Evolutionary conservation across 35 echinoderm and acorn worm species (phyloP).

Genomic region (Diadema setosum): DNA sequence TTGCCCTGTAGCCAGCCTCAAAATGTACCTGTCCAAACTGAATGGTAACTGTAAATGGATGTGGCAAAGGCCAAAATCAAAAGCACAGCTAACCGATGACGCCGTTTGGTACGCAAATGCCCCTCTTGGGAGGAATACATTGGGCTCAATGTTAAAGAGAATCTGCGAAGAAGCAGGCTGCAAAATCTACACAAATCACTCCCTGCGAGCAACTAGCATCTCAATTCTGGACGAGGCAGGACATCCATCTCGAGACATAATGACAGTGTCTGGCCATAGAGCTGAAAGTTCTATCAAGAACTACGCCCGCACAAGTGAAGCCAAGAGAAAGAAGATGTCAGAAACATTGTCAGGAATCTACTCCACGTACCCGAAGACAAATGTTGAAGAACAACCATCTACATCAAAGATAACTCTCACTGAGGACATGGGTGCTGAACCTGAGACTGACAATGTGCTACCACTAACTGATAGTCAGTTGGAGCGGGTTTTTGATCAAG

Average conservation of each 20-base stretch:
- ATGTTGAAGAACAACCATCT: background rate
- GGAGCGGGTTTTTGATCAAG: background rate
- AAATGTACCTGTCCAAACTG: conserved; percentile 1
- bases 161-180: background rate
- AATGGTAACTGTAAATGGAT: background rate
- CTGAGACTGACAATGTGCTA: background rate
- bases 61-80: conserved; percentile 42
- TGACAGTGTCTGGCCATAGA: background rate
- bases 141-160: background rate
- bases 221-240: background rate
- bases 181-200: conserved; percentile 26
- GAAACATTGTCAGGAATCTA: background rate
- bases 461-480: background rate
- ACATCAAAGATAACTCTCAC: background rate
- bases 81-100: background rate
- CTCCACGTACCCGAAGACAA: background rate
- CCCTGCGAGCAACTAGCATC: background rate
- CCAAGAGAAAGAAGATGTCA: too few species aligned
- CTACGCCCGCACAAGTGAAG: too few species aligned
- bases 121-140: background rate
- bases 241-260: background rate
- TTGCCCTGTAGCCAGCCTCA: conserved; percentile 24
- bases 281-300: background rate
- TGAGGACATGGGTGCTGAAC: background rate
- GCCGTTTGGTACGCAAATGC: background rate